A percentile compares a stretch with the other conserved stretches of the same genome.
These are phyloP conservation scores for Cranoglanis bouderius DNA, from an alignment of 2,113 vertebrate species.

Conservation along the genomic window DNA sequence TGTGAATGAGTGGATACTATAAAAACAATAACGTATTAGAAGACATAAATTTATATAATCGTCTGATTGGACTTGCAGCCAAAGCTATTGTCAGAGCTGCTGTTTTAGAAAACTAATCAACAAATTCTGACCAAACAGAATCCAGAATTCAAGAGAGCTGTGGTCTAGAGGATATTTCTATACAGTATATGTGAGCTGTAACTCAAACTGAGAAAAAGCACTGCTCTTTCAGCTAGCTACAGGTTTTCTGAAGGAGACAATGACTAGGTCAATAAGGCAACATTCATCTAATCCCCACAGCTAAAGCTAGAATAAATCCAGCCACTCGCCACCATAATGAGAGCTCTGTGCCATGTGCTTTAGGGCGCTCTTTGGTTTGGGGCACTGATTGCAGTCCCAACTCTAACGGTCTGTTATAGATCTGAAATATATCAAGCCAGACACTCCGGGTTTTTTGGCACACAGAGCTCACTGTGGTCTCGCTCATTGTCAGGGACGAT, in stretches of 20 bases:
- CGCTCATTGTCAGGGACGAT: constrained; percentile 45
- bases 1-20: neutral
- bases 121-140: neutral
- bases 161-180: neutral
- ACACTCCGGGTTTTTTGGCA: constrained; percentile 37
- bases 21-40: neutral
- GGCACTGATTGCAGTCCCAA: constrained; percentile 2
- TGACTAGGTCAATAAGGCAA: constrained; percentile 4
- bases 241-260: neutral
- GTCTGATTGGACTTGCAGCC: neutral
- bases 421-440: constrained; percentile 37
- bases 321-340: constrained; percentile 1
- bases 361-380: neutral
- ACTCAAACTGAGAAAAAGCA: neutral
- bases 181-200: no score
- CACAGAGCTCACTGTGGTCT: constrained; percentile 2
- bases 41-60: neutral
- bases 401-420: constrained; percentile 14
- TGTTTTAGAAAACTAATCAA: neutral
- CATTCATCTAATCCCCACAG: neutral
- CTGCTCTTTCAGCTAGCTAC: neutral
- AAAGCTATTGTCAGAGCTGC: neutral
- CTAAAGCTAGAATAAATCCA: constrained; percentile 18
- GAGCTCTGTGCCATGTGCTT: constrained; percentile 6
- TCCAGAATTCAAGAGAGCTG: neutral